These are phyloP conservation scores for Mesopsocus fuscifrons DNA, from an alignment of 2,888 invertebrate genomes.

Conservation along the genomic window DNA sequence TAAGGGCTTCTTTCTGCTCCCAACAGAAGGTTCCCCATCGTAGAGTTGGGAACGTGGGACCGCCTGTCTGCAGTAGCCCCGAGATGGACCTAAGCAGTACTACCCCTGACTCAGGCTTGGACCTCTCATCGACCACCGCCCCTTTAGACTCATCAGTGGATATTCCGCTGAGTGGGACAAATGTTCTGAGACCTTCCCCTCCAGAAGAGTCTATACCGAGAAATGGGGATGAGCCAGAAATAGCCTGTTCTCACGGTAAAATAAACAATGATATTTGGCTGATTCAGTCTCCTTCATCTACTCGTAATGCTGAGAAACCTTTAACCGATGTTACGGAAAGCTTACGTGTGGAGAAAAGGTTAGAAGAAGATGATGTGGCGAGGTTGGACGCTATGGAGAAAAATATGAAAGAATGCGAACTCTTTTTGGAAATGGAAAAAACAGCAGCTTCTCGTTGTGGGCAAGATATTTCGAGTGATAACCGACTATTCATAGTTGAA, in stretches of 20 bases:
- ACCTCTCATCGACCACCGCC: constrained; percentile 24
- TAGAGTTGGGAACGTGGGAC: background rate
- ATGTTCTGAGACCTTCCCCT: constrained; percentile 19
- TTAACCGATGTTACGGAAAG: background rate
- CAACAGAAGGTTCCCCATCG: background rate
- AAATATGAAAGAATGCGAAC: constrained; percentile 9
- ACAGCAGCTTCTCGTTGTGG: background rate
- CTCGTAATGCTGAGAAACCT: background rate
- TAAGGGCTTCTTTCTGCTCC: background rate
- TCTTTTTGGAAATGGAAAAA: constrained; percentile 6
- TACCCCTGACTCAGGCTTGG: constrained; percentile 30
- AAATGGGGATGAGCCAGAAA: constrained; percentile 34
- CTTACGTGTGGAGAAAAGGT: background rate
- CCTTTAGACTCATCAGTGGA: constrained; percentile 24
- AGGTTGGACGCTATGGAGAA: constrained; percentile 4
- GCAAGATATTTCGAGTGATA: background rate
- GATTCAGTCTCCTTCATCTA: constrained; percentile 4
- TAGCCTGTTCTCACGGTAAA: constrained; percentile 26
- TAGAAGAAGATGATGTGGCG: constrained; percentile 2
- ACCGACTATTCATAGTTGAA: too few relatives aligned
- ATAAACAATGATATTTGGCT: constrained; percentile 4
- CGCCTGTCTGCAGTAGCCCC: constrained; percentile 16
- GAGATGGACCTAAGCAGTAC: constrained; percentile 29
- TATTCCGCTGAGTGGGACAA: constrained; percentile 28
- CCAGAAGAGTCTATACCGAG: constrained; percentile 21